Percentiles rank a stretch among this genome's conserved stretches.
phyloP scores from a whole-genome alignment of 1,140 invertebrate species.

The Eueides isabella region DNA sequence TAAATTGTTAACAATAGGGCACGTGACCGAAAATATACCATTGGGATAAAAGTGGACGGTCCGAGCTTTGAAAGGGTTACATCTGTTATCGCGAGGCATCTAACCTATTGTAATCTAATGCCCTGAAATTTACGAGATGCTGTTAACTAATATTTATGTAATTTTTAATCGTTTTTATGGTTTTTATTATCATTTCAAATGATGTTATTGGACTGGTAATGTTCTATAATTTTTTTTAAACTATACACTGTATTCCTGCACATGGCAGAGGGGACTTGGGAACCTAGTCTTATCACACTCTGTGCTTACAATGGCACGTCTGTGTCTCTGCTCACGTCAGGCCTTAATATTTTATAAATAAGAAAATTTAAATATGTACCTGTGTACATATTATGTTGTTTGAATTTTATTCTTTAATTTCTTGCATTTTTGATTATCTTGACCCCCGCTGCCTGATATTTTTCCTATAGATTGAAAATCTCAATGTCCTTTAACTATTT shows the following conservation, averaged over 20 bases:
- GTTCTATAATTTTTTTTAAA: too few species aligned
- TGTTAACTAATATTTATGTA: slow-evolving; percentile 17
- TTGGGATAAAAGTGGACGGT: slow-evolving; percentile 52
- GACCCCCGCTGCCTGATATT: too few species aligned
- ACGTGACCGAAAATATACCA: slow-evolving; percentile 58
- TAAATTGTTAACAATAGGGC: slow-evolving; percentile 56
- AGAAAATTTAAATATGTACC: background rate
- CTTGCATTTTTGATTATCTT: too few species aligned
- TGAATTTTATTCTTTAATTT: background rate
- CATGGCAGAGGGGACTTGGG: too few species aligned
- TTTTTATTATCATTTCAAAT: slow-evolving; percentile 11
- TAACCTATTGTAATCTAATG: slow-evolving; percentile 19
- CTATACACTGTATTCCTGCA: too few species aligned
- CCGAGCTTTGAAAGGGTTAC: slow-evolving; percentile 47
- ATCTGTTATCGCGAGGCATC: slow-evolving; percentile 45
- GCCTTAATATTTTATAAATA: background rate
- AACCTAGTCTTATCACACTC: too few species aligned
- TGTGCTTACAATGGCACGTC: too few species aligned
- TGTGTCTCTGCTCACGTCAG: too few species aligned
- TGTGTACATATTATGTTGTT: background rate
- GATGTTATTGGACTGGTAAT: background rate
- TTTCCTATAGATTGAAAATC: too few species aligned
- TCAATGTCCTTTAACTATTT: too few species aligned
- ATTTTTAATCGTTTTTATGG: slow-evolving; percentile 15
- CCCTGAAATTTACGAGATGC: slow-evolving; percentile 20